Base-by-base conservation (phyloP, 1,140 invertebrate species). In the Ips nitidus region DNA sequence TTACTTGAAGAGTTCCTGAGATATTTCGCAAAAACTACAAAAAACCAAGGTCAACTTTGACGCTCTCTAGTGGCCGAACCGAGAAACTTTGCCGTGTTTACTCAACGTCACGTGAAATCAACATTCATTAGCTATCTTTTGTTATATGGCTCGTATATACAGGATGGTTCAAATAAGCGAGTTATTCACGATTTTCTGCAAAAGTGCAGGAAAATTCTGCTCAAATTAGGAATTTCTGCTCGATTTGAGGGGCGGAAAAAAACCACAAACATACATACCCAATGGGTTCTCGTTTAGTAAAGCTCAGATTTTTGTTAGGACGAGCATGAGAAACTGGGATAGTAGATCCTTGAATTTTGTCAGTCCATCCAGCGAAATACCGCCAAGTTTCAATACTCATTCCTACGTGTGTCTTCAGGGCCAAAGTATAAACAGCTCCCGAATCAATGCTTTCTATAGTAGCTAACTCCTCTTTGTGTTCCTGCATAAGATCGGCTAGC, bases 331-430 rank as follows among this genome's bases (percentile, higher is more conserved):
- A 91, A 75, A 91, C 94, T 53, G 95, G 95, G 68, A 98, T 94
- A 0, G 94, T 96, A 66, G 90, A 86, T 0, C 97, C 97, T 76
- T 94, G 90, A 50, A 95, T 94, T 80, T 99, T 98, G 80, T 98
- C 95, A 55, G 93, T 91, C 92, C 94, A 98, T 2, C 96, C 95
- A 8, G 95, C 93, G 80, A 94, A 96, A 76, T 96, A 97, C 6
- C 91, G 82, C 92, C 92, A 96, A 0, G 92, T 94, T 73, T 96
- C 94, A 52, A 97, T 95, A 1, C 92, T 94, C 94, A 97, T 97
- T 38, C 94, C 94, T 4, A 97, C 81, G 78, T 96, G 96, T 0
- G 96, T 98, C 79, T 98, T 98, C 4, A 98, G 76, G 0, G 96
- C 95, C 39, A 98, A 82, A 0, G 96, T 98, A 80, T 98, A 98